Evolutionary conservation across 35 echinoderm and acorn worm genomes (phyloP).

Genomic region (Acanthaster planci): DNA sequence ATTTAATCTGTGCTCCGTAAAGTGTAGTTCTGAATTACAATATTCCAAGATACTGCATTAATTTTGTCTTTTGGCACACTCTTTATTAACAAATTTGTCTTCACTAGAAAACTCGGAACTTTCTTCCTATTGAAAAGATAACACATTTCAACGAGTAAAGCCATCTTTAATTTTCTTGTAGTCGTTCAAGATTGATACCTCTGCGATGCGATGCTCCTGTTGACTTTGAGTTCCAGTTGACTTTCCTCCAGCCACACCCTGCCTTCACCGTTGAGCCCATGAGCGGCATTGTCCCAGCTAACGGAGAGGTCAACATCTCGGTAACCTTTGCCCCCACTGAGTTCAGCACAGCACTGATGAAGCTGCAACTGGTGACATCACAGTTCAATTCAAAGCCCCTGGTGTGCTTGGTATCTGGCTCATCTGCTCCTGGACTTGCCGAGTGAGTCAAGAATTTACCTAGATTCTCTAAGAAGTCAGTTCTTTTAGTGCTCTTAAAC

Average conservation of each 20-base stretch:
- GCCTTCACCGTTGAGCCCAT: conserved; percentile 78
- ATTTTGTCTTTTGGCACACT: neutral
- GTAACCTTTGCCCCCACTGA: conserved; percentile 89
- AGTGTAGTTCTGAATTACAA: too few species aligned
- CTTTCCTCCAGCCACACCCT: conserved; percentile 81
- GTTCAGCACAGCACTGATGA: conserved; percentile 93
- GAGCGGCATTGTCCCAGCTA: conserved; percentile 77
- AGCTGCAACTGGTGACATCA: conserved; percentile 87
- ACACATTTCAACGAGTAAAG: neutral
- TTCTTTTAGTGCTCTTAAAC: too few species aligned
- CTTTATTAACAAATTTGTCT: neutral
- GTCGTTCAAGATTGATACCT: conserved; percentile 77
- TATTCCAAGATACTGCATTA: too few species aligned
- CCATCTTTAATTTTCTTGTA: conserved; percentile 4
- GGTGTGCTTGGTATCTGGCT: conserved; percentile 70
- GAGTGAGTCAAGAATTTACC: conserved; percentile 56
- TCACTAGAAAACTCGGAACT: neutral
- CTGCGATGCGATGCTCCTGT: conserved; percentile 84
- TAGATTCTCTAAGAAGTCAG: too few species aligned
- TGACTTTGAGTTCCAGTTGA: conserved; percentile 94
- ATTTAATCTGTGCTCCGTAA: too few species aligned
- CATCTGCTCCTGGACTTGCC: conserved; percentile 81
- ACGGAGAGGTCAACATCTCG: conserved; percentile 59
- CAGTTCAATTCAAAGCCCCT: conserved; percentile 94
- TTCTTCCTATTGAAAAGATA: neutral